A percentile compares a stretch with the other conserved stretches of the same genome.
phyloP scores from a whole-genome alignment of 37 sponge, comb jelly and placozoan genomes.

The Halichondria panicea region DNA sequence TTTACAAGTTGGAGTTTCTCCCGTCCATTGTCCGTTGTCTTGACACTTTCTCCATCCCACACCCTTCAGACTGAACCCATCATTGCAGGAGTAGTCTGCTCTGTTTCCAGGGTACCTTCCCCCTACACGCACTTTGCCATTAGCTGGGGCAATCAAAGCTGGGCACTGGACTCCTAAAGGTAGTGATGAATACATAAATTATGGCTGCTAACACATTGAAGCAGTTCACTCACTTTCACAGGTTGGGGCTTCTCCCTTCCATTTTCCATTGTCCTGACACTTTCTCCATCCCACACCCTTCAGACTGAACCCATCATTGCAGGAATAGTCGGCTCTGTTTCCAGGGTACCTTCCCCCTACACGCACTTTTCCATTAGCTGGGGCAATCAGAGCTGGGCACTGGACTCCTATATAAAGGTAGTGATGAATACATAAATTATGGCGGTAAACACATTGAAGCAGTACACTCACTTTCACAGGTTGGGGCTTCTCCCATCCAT shows the following conservation, averaged over 20 bases:
- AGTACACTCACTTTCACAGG: no score
- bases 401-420: no score
- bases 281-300: conserved; percentile 15
- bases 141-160: no score
- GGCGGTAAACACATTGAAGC: no score
- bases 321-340: conserved; percentile 34
- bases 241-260: conserved; percentile 51
- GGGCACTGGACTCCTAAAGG: no score
- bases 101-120: no score
- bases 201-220: no score
- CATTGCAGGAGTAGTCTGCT: conserved; percentile 52
- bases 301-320: conserved; percentile 29
- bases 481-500: no score
- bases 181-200: no score
- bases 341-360: conserved; percentile 3
- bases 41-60: conserved; percentile 15
- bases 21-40: conserved; percentile 43
- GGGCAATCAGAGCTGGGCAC: neutral
- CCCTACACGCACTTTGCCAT: no score
- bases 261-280: conserved; percentile 57
- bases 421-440: no score
- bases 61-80: conserved; percentile 39
- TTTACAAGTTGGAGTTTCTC: no score
- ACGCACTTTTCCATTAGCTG: neutral
- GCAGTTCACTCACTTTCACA: conserved; percentile 40